Base-by-base conservation (phyloP, 92 coral and sea anemone species). In the Blastomussa wellsi region DNA sequence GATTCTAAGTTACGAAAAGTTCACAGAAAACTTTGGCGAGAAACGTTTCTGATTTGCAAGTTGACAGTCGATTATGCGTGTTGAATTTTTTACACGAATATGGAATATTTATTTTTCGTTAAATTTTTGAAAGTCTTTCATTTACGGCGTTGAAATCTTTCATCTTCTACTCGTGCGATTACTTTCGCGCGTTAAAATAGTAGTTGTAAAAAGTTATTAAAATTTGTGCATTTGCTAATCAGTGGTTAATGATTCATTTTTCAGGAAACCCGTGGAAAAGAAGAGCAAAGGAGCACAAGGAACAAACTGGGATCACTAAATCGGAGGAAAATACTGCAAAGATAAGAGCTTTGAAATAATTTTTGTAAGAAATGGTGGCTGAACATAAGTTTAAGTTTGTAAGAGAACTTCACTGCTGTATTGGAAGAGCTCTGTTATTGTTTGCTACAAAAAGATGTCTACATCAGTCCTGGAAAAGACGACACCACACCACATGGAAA, bases 321-420 rank as follows among this genome's bases (percentile, higher is more conserved):
- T 66, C 5, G 37, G 20, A 57, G 5, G 64, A 10, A 22, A 57
- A 57, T 57, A 57, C 65, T 57, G 24, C 65, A 57, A 57, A 57
- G 72, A 67, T 67, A 32, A 67, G 72, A 32, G 32, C 39, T 67
- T 67, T 67, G 24, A 57, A 57, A 57, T 24, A 57, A 67, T 67
- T 67, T 12, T 28, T 12, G 39, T 16, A 22, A 67, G n/a, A 67
- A 67, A 67, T 67, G 72, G 39, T 67, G 72, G 72, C 72, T 67
- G 72, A 67, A 14, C 13, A 13, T 13, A 11, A 12, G 0, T 57
- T 24, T 57, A 57, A 6, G 29, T 57, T 57, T 57, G 29, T 24
- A 57, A 24, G 65, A 12, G 29, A 57, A 22, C 10, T 57, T 9
- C 7, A 57, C 65, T 57, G 8, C 26, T 10, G 49, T 44, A 13